Conservation (phyloP, 2,113 vertebrate species). For the Dryoscopus gambensis region DNA sequence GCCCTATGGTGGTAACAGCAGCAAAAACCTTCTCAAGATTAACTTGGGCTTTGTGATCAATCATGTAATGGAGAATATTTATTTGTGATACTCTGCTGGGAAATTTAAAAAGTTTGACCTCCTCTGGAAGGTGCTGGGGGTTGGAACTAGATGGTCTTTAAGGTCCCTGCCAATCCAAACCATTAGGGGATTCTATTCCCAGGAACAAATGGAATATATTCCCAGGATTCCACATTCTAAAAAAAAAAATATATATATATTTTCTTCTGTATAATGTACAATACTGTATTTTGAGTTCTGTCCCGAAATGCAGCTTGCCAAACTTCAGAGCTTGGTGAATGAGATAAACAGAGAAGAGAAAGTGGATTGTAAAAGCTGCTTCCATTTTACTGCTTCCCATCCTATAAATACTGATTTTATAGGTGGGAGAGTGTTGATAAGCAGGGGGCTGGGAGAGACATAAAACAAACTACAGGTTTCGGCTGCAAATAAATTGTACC, state of each 20-base stretch:
- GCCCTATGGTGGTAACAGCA: neutral
- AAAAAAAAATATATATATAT: neutral
- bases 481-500: neutral
- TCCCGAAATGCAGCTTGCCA: neutral
- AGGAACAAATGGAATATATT: neutral
- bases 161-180: neutral
- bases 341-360: neutral
- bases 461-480: neutral
- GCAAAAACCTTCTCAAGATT: neutral
- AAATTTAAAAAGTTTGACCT: neutral
- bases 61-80: neutral
- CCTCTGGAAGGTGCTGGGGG: neutral
- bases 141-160: neutral
- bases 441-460: neutral
- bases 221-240: neutral
- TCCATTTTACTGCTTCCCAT: neutral
- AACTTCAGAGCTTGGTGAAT: neutral
- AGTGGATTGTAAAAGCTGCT: conserved; percentile 8
- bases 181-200: neutral
- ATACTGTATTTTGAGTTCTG: neutral
- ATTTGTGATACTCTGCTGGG: neutral
- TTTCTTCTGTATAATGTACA: neutral
- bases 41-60: neutral
- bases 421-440: neutral
- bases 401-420: neutral